Evolutionary conservation across 2,888 invertebrate species (phyloP), one percentile per base, ranked within the genome.

Genomic region (Thera obeliscata): DNA sequence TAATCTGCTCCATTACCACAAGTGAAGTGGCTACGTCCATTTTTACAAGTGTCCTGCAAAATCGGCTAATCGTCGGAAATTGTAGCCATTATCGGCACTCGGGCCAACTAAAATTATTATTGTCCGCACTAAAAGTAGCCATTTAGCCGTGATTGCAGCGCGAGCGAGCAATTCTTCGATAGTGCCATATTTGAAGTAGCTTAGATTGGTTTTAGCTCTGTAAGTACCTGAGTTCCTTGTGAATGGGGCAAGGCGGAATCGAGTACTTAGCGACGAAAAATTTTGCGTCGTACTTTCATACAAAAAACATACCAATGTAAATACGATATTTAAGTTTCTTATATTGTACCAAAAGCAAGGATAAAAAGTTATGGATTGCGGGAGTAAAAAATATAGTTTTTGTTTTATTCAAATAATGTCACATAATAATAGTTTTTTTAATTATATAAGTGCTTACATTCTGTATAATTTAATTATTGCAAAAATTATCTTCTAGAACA

Each of bases 11-110:
- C 60, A 81, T 83, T 81, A 81, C 76, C 77, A 74, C 80, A 81
- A 83, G 83, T 82, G 83, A 81, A 61, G 82, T 87, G 82, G 89
- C 90, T 87, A 88, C 81, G 75, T 76, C 85, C 87, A 87, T 87
- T 91, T 90, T 90, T 87, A 86, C 78, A 85, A 87, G 86, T 87
- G 87, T 88, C 88, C 88, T 82, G 87, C 82, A 85, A 86, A 91
- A 86, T 82, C 86, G 83, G 78, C 88, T 93, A 93, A 93, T 93
- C 87, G 93, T 89, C 90, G 93, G 92, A 93, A 93, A 93, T 92
- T 88, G 92, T 87, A 81, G 85, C 91, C 91, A 92, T 92, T 91
- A 92, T 90, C 86, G 89, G 86, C 90, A 88, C 89, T 91, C 89
- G 85, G 81, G 87, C 79, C 87, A 88, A 90, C 93, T 92, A 91